These are phyloP conservation scores for Megaceryle torquata DNA, from an alignment of 2,113 vertebrate species.

Conservation along the genomic window DNA sequence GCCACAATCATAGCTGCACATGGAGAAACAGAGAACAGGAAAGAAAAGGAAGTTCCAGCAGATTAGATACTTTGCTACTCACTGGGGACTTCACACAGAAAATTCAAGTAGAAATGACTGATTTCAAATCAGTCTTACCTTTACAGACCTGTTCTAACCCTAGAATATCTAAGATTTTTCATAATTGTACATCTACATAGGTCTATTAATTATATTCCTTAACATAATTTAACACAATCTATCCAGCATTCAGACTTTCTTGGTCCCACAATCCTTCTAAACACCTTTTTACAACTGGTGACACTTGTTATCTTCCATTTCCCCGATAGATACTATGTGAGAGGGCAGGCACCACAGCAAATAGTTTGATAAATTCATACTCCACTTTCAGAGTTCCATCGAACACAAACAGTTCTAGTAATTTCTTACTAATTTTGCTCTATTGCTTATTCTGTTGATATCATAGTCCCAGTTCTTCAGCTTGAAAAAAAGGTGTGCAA, in stretches of 20 bases:
- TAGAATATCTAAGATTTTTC: neutral
- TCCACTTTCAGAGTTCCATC: neutral
- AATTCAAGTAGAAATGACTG: neutral
- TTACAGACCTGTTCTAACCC: neutral
- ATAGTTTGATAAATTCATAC: neutral
- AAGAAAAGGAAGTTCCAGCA: neutral
- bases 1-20: neutral
- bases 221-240: neutral
- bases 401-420: neutral
- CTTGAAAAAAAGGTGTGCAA: neutral
- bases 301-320: neutral
- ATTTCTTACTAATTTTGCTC: neutral
- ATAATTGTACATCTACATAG: neutral
- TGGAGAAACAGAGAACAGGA: neutral
- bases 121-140: neutral
- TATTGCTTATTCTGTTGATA: neutral
- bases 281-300: neutral
- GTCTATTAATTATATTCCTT: neutral
- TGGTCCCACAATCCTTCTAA: neutral
- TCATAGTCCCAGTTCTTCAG: neutral
- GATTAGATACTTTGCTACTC: neutral
- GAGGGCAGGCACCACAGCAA: neutral
- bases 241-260: neutral
- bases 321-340: accelerated
- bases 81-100: neutral